A percentile compares a stretch with the other conserved stretches of the same genome.
Evolutionary conservation across 2,888 invertebrate genomes (phyloP).

Genomic region (Miltochrista miniata): DNA sequence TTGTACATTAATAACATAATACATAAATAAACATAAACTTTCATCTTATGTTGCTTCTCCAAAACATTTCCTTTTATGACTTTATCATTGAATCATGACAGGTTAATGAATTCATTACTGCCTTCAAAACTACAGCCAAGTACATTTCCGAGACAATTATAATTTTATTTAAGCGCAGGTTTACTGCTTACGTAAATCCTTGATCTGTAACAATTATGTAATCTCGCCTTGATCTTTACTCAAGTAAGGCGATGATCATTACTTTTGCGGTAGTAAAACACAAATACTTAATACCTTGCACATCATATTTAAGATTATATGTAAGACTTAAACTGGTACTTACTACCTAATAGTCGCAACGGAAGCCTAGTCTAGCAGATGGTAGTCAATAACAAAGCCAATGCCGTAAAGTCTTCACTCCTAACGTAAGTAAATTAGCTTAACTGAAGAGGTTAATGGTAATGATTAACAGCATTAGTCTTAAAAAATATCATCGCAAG

Average conservation of each 20-base stretch:
- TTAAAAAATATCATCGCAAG: no score
- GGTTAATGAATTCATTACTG: constrained; percentile 40
- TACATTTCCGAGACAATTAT: constrained; percentile 16
- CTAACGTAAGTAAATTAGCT: no score
- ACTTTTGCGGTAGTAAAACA: no score
- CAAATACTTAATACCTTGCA: no score
- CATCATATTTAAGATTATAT: no score
- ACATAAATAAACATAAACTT: constrained; percentile 26
- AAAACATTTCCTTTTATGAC: constrained; percentile 40
- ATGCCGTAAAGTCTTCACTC: no score
- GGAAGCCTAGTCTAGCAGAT: no score
- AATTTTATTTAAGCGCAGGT: constrained; percentile 12
- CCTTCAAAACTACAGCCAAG: constrained; percentile 24
- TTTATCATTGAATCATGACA: constrained; percentile 41
- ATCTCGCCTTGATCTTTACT: constrained; percentile 26
- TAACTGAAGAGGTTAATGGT: no score
- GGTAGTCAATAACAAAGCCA: no score
- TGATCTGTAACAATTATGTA: constrained; percentile 25
- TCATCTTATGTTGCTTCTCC: constrained; percentile 24
- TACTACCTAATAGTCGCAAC: no score
- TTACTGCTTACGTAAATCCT: constrained; percentile 28
- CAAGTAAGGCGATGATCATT: neutral
- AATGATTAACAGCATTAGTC: no score
- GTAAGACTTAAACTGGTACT: no score
- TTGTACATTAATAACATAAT: constrained; percentile 3